phyloP scores from a whole-genome alignment of 2,113 vertebrate species.

The Oryzias curvinotus region DNA sequence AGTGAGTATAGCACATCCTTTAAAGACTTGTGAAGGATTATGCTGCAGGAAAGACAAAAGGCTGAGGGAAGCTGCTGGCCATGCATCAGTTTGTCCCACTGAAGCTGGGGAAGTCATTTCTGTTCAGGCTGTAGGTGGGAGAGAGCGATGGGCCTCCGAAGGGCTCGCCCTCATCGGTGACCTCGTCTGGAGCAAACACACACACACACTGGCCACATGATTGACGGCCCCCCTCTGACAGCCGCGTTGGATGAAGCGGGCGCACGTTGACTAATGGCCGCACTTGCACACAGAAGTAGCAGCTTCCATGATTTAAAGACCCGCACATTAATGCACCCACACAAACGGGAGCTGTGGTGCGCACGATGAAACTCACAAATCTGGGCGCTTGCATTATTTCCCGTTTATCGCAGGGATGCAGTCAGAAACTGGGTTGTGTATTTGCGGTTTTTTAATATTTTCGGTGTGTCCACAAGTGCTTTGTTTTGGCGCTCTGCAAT shows the following conservation, averaged over 20 bases:
- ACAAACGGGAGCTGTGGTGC: conserved; percentile 32
- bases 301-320: conserved; percentile 56
- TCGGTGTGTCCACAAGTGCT: conserved; percentile 8
- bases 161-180: conserved; percentile 63
- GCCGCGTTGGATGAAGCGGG: conserved; percentile 50
- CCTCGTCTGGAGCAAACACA: conserved; percentile 51
- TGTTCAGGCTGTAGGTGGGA: conserved; percentile 58
- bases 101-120: conserved; percentile 62
- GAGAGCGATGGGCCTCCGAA: conserved; percentile 64
- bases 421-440: conserved; percentile 7
- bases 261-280: conserved; percentile 59
- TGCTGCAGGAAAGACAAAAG: conserved; percentile 11
- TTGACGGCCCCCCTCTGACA: conserved; percentile 62
- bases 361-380: conserved; percentile 11
- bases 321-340: conserved; percentile 43
- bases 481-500: conserved; percentile 9
- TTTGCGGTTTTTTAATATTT: conserved; percentile 5
- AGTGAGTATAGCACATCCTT: neutral
- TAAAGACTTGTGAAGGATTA: conserved; percentile 7
- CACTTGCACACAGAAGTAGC: conserved; percentile 29
- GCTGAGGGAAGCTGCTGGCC: conserved; percentile 8
- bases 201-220: conserved; percentile 36
- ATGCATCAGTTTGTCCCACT: conserved; percentile 52
- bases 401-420: conserved; percentile 42
- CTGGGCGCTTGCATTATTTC: conserved; percentile 33